A percentile compares a stretch with the other conserved stretches of the same genome.
phyloP scores from a whole-genome alignment of 2,888 invertebrate genomes.

The Hyposoter didymator region DNA sequence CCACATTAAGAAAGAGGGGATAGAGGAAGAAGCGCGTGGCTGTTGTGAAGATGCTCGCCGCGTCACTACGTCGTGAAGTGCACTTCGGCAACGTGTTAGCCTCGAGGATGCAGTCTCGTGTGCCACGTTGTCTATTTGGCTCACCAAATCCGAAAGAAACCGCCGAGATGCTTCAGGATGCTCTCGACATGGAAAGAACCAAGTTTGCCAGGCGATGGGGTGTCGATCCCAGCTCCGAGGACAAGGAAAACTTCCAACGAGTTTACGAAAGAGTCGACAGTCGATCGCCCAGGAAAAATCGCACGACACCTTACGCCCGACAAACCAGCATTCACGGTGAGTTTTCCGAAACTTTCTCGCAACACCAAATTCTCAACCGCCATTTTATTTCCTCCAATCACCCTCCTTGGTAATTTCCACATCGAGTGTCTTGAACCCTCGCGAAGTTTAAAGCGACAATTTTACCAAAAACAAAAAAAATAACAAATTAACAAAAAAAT shows the following conservation, averaged over 20 bases:
- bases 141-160: constrained; percentile 87
- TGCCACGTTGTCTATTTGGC: constrained; percentile 86
- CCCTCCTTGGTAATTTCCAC: neutral
- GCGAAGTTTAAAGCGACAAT: neutral
- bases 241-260: constrained; percentile 80
- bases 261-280: constrained; percentile 73
- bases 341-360: neutral
- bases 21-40: constrained; percentile 39
- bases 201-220: constrained; percentile 87
- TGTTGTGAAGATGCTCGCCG: constrained; percentile 78
- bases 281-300: constrained; percentile 77
- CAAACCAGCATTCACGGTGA: constrained; percentile 82
- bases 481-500: too few species aligned
- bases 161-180: constrained; percentile 86
- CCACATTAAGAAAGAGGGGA: constrained; percentile 18
- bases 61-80: constrained; percentile 80
- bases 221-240: constrained; percentile 84
- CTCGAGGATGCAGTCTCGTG: constrained; percentile 77
- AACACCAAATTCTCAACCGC: too few species aligned
- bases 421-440: constrained; percentile 1
- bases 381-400: constrained; percentile 1
- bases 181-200: constrained; percentile 86
- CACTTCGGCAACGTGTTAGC: constrained; percentile 78
- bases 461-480: neutral
- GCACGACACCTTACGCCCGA: constrained; percentile 77